Evolutionary conservation across 2,113 vertebrate species (phyloP).

Genomic region (Columbina picui): DNA sequence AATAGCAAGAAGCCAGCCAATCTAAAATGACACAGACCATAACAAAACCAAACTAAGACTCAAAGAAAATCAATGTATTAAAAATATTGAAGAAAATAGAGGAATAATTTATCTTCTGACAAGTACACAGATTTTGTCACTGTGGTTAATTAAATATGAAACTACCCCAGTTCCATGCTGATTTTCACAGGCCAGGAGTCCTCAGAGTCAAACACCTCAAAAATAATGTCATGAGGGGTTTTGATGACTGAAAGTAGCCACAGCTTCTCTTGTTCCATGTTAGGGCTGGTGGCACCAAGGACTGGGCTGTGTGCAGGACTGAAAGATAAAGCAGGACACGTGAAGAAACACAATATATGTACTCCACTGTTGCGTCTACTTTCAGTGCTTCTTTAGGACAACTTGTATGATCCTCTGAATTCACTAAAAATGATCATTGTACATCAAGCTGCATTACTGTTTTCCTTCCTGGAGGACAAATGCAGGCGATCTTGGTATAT

Average conservation of each 20-base stretch:
- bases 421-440: neutral
- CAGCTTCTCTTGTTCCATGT: neutral
- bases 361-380: neutral
- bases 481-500: neutral
- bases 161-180: neutral
- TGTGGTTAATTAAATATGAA: neutral
- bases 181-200: neutral
- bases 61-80: neutral
- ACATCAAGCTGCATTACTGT: neutral
- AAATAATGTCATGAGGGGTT: neutral
- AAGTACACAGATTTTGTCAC: neutral
- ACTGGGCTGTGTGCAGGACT: accelerated
- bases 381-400: neutral
- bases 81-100: neutral
- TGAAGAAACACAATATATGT: neutral
- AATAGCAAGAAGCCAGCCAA: neutral
- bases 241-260: neutral
- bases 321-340: neutral
- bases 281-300: neutral
- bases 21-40: neutral
- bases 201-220: neutral
- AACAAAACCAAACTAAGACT: neutral
- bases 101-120: neutral
- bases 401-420: neutral
- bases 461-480: neutral